Evolutionary conservation across 2,797 vertebrate genomes (phyloP), one percentile per base, ranked within the genome.

Genomic region (Oryzias sinensis): DNA sequence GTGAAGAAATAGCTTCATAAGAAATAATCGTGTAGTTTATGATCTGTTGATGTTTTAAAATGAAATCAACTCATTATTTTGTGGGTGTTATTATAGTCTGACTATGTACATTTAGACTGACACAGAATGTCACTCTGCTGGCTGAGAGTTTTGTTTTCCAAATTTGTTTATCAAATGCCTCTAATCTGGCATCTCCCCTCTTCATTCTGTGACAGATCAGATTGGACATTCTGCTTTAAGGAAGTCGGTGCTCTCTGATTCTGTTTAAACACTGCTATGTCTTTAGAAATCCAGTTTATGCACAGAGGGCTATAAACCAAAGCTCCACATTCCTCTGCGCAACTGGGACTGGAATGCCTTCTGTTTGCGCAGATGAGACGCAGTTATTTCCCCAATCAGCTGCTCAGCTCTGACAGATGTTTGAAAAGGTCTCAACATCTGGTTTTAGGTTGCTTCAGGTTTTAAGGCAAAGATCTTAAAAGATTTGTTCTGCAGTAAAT

Each of bases 171-270:
- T 62, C 16, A 43, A 20, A 62, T 37, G 2, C 27, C n/a, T 74
- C 43, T 66, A 70, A 51, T 62, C 49, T 51, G 40, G 17, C 56
- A 53, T 75, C 17, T 56, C 37, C 0, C 24, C 61, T 20, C 61
- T 55, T 37, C 9, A 37, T 37, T 37, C 9, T 13, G 15, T 43
- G 14, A 37, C 2, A 58, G 53, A 74, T 78, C 76, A 68, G 67
- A 56, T 63, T 82, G 74, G 66, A 81, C 62, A 57, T 69, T 77
- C 72, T 53, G 37, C 48, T 72, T 65, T 62, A 44, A 71, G 65
- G 66, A 80, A 33, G 70, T 67, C 66, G 5, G 49, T 69, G 42
- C 40, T 68, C 53, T 57, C 53, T 65, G 68, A 43, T 67, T 48
- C 11, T 62, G 55, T 75, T 75, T 76, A 58, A 40, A 25, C 60